phyloP scores from a whole-genome alignment of 2,888 invertebrate species.

The Chrysolina haemoptera region DNA sequence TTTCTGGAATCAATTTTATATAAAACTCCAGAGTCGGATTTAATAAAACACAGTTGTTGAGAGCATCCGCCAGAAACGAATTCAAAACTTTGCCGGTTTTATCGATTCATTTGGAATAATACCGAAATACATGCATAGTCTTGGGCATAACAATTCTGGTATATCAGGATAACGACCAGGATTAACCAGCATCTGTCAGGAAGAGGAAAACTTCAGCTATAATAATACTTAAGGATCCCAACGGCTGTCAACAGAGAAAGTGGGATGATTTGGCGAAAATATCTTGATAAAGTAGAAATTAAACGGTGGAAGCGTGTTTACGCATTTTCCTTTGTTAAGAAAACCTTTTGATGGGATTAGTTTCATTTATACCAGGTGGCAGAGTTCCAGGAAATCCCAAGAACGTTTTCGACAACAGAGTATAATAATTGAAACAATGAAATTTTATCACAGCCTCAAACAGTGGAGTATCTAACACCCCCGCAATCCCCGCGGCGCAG shows the following conservation, averaged over 20 bases:
- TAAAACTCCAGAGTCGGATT: conserved; percentile 23
- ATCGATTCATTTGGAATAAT: conserved; percentile 42
- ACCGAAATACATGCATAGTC: conserved; percentile 43
- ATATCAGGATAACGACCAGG: conserved; percentile 42
- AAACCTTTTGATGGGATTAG: not conserved
- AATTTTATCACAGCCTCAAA: no score
- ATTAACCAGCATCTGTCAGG: conserved; percentile 44
- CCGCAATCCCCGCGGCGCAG: no score
- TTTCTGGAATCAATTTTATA: conserved; percentile 11
- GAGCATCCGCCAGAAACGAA: conserved; percentile 39
- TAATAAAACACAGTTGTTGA: conserved; percentile 46
- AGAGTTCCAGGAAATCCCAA: not conserved
- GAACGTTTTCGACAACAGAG: no score
- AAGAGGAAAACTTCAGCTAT: conserved; percentile 45
- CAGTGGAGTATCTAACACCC: no score
- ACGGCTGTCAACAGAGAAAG: conserved; percentile 40
- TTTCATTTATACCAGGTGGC: not conserved
- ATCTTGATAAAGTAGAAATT: conserved; percentile 7
- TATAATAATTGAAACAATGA: no score
- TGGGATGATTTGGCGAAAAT: conserved; percentile 20
- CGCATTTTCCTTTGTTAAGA: not conserved
- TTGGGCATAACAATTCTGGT: conserved; percentile 45
- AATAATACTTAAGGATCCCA: conserved; percentile 40
- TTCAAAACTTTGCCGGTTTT: conserved; percentile 40
- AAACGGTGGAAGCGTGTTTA: conserved; percentile 1